These are phyloP conservation scores for Hypothenemus hampei DNA, from an alignment of 1,140 invertebrate genomes.

Conservation along the genomic window DNA sequence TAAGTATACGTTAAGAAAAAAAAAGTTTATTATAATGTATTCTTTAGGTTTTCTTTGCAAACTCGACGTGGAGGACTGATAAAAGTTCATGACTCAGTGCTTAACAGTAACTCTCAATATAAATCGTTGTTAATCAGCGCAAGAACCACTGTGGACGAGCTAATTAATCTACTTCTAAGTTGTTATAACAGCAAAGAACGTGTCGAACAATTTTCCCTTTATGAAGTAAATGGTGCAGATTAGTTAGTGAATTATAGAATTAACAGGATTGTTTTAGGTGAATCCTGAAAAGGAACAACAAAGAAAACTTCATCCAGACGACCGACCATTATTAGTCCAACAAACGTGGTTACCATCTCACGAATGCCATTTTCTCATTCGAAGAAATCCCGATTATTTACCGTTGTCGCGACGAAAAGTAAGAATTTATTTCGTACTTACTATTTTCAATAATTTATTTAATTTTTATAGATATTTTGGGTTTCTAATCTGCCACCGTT, in stretches of 20 bases:
- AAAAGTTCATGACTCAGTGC: slow-evolving; percentile 83
- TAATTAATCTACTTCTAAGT: slow-evolving; percentile 77
- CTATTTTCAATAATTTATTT: not conserved
- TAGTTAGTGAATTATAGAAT: not conserved
- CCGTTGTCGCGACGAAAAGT: slow-evolving; percentile 58
- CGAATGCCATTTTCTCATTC: slow-evolving; percentile 70
- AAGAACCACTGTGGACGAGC: slow-evolving; percentile 82
- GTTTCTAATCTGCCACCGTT: slow-evolving; percentile 36
- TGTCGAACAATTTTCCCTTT: slow-evolving; percentile 80
- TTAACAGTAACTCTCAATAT: slow-evolving; percentile 88
- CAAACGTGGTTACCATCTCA: slow-evolving; percentile 62
- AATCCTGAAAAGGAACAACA: slow-evolving; percentile 69
- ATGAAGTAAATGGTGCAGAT: slow-evolving; percentile 58
- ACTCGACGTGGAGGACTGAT: slow-evolving; percentile 79
- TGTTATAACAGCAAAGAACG: slow-evolving; percentile 80
- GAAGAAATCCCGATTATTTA: slow-evolving; percentile 70
- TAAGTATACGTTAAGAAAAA: slow-evolving; percentile 44
- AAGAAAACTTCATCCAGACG: slow-evolving; percentile 79
- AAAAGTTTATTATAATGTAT: not conserved
- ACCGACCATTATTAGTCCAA: slow-evolving; percentile 78
- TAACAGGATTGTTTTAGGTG: slow-evolving; percentile 46
- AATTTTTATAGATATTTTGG: slow-evolving; percentile 40
- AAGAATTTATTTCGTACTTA: slow-evolving; percentile 12
- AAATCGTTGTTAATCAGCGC: slow-evolving; percentile 87
- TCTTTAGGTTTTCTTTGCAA: slow-evolving; percentile 78